These are phyloP conservation scores for Tenthredo distinguenda DNA, from an alignment of 2,888 invertebrate genomes.

Conservation along the genomic window DNA sequence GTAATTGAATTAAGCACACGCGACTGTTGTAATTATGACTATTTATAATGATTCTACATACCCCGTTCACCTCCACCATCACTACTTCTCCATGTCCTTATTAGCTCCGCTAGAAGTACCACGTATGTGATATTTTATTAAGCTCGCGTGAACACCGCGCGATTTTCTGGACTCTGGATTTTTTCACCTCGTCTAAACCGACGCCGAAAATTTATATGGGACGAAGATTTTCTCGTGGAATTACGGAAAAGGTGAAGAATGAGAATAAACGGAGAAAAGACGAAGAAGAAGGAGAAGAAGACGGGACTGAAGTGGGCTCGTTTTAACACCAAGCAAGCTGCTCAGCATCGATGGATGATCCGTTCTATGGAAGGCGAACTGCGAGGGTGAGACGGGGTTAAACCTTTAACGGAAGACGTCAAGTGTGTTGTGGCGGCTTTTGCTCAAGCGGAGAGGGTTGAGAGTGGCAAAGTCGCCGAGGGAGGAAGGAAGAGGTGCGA, in stretches of 20 bases:
- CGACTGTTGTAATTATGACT: conserved; percentile 78
- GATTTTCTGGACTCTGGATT: not conserved
- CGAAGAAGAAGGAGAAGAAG: not conserved
- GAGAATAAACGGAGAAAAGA: not conserved
- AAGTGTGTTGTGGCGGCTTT: conserved; percentile 64
- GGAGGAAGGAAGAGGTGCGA: not conserved
- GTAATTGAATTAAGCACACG: conserved; percentile 77
- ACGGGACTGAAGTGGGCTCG: conserved; percentile 32
- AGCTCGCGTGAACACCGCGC: not conserved
- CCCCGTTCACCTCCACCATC: conserved; percentile 41
- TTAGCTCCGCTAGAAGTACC: conserved; percentile 54
- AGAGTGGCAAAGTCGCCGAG: conserved; percentile 56
- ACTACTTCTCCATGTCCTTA: conserved; percentile 44
- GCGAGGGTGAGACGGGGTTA: conserved; percentile 42
- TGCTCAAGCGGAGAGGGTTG: conserved; percentile 64
- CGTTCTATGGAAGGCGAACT: conserved; percentile 19
- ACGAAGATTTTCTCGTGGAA: not conserved
- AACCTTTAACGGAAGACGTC: conserved; percentile 59
- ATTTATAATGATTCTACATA: conserved; percentile 76
- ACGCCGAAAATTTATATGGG: not conserved
- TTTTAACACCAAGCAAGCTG: conserved; percentile 15
- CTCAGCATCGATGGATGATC: conserved; percentile 32
- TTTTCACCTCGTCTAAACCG: not conserved
- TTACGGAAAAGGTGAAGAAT: not conserved
- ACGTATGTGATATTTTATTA: not conserved